Percentiles rank a stretch among this genome's conserved stretches.
Evolutionary conservation across 1,140 invertebrate species (phyloP).

Genomic region (Globodera ellingtonae): DNA sequence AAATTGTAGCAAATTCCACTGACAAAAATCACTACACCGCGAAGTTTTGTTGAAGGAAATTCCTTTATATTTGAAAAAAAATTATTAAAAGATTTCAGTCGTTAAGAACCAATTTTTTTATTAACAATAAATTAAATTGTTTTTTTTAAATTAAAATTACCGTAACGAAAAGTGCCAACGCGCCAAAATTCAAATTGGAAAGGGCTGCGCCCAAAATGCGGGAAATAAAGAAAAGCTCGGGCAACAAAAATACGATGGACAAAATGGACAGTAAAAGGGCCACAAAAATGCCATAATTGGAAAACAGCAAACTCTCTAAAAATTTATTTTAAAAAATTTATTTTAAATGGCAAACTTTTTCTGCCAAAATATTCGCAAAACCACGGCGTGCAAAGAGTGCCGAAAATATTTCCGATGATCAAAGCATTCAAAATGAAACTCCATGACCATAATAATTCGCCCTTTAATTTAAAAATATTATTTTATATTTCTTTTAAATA

Average conservation of each 20-base stretch:
- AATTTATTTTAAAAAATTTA: slow-evolving; percentile 10
- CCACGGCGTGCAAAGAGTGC: slow-evolving; percentile 47
- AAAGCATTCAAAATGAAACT: slow-evolving; percentile 47
- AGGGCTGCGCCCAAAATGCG: slow-evolving; percentile 42
- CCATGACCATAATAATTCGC: slow-evolving; percentile 53
- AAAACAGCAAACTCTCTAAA: slow-evolving; percentile 42
- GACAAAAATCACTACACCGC: slow-evolving; percentile 44
- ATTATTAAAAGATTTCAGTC: background rate
- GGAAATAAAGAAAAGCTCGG: slow-evolving; percentile 49
- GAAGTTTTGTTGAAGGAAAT: slow-evolving; percentile 42
- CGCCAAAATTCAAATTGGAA: slow-evolving; percentile 46
- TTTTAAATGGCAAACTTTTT: slow-evolving; percentile 8
- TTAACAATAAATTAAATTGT: background rate
- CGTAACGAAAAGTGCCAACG: slow-evolving; percentile 29
- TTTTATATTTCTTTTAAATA: background rate
- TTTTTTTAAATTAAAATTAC: background rate
- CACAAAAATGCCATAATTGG: slow-evolving; percentile 36
- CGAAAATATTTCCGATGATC: slow-evolving; percentile 45
- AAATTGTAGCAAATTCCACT: slow-evolving; percentile 41
- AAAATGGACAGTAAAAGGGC: slow-evolving; percentile 15
- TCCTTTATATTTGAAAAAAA: slow-evolving; percentile 47
- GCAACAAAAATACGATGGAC: slow-evolving; percentile 32
- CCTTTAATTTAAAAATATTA: slow-evolving; percentile 15
- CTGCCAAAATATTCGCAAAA: slow-evolving; percentile 39
- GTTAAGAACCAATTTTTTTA: background rate